phyloP scores from a whole-genome alignment of 2,888 invertebrate species.

The Epsilonema sp. region DNA sequence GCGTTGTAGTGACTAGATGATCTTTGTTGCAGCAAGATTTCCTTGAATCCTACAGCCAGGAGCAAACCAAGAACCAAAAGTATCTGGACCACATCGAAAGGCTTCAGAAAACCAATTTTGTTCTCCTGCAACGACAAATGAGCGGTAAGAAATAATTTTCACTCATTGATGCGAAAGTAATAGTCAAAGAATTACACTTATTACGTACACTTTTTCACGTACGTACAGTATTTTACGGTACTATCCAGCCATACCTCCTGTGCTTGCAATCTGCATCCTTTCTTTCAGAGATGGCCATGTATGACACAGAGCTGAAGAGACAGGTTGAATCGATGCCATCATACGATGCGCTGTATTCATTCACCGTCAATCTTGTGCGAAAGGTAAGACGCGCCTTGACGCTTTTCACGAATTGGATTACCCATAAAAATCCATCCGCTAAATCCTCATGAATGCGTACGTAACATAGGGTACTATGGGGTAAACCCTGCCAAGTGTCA shows the following conservation, averaged over 20 bases:
- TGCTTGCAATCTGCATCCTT: too few species aligned
- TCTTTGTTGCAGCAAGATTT: neutral
- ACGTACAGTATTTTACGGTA: too few species aligned
- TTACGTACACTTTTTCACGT: too few species aligned
- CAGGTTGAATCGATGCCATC: slow-evolving; percentile 19
- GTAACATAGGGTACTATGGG: too few species aligned
- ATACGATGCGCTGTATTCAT: slow-evolving; percentile 25
- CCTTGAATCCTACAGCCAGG: slow-evolving; percentile 12
- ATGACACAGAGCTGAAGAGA: slow-evolving; percentile 13
- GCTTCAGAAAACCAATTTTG: slow-evolving; percentile 21
- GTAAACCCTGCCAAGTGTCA: too few species aligned
- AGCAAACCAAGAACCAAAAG: slow-evolving; percentile 17
- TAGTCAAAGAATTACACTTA: slow-evolving; percentile 10
- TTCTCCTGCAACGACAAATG: slow-evolving; percentile 12
- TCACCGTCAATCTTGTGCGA: slow-evolving; percentile 20
- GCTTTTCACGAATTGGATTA: too few species aligned
- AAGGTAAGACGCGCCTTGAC: slow-evolving; percentile 9
- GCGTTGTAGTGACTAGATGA: too few species aligned
- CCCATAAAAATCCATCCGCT: too few species aligned
- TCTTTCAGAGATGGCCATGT: neutral
- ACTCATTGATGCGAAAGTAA: slow-evolving; percentile 8
- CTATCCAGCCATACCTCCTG: too few species aligned
- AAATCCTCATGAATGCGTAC: too few species aligned
- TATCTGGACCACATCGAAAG: slow-evolving; percentile 23
- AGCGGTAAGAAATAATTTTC: slow-evolving; percentile 8